These are phyloP conservation scores for Anableps anableps DNA, from an alignment of 2,797 vertebrate genomes.

Conservation along the genomic window DNA sequence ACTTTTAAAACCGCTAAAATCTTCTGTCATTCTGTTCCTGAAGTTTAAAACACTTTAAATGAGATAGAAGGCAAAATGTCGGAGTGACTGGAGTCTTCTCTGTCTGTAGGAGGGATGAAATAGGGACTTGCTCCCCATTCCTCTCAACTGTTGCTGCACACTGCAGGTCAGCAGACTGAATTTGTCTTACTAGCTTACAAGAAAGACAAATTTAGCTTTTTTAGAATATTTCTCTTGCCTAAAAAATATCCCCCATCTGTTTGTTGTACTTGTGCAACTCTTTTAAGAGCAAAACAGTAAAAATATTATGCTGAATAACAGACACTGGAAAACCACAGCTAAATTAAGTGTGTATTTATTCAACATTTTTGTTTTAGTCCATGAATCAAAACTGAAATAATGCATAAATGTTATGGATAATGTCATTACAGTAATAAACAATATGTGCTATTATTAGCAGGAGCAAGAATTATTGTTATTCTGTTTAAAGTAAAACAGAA, in stretches of 20 bases:
- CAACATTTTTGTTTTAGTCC: background rate
- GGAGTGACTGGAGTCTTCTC: background rate
- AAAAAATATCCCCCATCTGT: background rate
- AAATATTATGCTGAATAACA: background rate
- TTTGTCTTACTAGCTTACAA: background rate
- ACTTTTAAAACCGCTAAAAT: background rate
- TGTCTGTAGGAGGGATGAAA: background rate
- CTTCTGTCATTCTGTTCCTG: background rate
- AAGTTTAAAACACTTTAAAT: background rate
- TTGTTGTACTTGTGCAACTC: background rate
- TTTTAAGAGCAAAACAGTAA: background rate
- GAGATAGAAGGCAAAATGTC: background rate
- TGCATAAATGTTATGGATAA: too few species aligned
- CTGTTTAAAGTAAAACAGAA: background rate
- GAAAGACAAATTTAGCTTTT: background rate
- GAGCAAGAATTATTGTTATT: background rate
- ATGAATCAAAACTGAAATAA: background rate
- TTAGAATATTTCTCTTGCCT: background rate
- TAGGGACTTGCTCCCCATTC: too few species aligned
- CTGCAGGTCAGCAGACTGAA: background rate
- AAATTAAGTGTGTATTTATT: background rate
- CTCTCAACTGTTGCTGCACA: background rate
- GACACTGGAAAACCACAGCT: too few species aligned
- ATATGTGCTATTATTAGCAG: background rate
- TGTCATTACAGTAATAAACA: background rate